Conservation (phyloP, 2,797 vertebrate genomes). For the Podarcis siculus region DNA sequence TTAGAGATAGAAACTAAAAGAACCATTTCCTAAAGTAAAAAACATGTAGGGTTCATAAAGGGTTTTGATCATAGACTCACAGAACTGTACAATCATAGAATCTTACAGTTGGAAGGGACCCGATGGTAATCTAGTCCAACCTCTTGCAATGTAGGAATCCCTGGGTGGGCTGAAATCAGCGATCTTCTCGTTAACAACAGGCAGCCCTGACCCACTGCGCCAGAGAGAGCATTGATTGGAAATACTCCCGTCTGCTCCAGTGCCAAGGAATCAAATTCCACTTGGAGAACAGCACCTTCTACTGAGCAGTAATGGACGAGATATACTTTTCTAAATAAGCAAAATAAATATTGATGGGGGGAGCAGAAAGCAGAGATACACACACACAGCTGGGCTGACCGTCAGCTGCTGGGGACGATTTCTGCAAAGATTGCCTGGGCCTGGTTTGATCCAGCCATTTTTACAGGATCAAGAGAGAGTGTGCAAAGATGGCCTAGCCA, state of each 20-base stretch:
- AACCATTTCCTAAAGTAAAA: not conserved
- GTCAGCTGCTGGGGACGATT: not conserved
- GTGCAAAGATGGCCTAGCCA: not conserved
- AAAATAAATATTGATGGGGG: no score
- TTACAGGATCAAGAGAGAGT: not conserved
- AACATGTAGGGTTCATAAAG: not conserved
- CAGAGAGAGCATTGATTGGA: no score
- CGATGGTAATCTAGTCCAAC: no score
- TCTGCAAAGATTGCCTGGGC: not conserved
- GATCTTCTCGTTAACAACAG: no score
- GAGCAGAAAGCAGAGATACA: not conserved
- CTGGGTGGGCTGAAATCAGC: no score
- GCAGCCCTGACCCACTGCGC: no score
- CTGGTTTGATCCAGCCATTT: not conserved
- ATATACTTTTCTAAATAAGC: no score
- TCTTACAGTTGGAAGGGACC: no score
- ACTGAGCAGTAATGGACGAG: not conserved
- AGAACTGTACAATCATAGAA: no score
- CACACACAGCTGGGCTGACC: no score
- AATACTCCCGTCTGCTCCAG: no score
- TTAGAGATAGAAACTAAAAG: not conserved
- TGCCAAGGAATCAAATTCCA: not conserved
- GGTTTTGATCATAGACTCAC: not conserved
- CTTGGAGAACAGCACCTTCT: not conserved
- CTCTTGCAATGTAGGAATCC: no score